Evolutionary conservation across 2,888 invertebrate genomes (phyloP), one percentile per base, ranked within the genome.

Genomic region (Aporophyla lueneburgensis): DNA sequence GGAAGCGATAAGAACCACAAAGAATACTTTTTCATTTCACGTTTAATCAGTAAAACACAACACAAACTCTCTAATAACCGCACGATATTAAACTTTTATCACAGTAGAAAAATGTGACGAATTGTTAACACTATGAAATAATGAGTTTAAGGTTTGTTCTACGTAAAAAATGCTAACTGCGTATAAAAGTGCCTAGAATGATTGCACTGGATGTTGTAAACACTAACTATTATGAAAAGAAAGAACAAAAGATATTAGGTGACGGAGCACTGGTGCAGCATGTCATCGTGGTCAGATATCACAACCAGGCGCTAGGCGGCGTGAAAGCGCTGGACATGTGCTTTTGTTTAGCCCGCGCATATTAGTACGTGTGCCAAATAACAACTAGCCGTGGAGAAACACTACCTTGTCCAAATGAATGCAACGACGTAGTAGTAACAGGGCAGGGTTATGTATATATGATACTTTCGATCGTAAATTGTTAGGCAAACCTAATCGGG

Each of bases 311-410:
- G 87, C 91, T 94, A 93, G 91, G 90, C 86, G 87, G 91, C 94
- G 96, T 95, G 95, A 96, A 95, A 96, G 95, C 93, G 94, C 89
- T 86, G 88, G 90, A 92, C 94, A 91, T 91, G 91, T 93, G 93
- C 93, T 94, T 95, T 95, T 95, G 95, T 96, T 93, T 93, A 91
- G 91, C 89, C 90, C 89, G 88, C 90, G 88, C 88, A 75, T 90
- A 54, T 92, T 90, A 92, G 89, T 91, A 93, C 95, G 95, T 94
- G 96, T 92, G 91, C 93, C 90, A 94, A 95, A 95, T 96, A 92
- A 94, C 94, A 96, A 96, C 92, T 89, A 94, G 92, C 93, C 92
- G 92, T 92, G 91, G 92, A 93, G 94, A 94, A 94, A 95, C 91
- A 91, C 90, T 88, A 89, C 87, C 84, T 85, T 85, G 85, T 85